Conservation (phyloP, 2,113 vertebrate genomes). For the Peromyscus leucopus region DNA sequence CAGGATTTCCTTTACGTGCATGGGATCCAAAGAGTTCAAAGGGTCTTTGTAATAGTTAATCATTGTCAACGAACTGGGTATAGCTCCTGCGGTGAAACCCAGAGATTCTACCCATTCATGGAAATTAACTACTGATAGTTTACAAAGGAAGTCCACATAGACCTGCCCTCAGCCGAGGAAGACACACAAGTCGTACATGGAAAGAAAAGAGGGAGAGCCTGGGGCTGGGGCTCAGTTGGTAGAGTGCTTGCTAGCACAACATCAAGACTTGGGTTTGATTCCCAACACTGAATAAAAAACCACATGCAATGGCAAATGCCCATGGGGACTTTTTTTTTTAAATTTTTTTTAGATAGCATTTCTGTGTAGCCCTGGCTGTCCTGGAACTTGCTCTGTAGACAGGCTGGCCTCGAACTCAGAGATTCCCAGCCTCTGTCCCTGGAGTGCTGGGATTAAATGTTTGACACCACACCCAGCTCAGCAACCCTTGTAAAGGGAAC, state of each 20-base stretch:
- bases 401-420: not conserved
- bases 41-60: constrained; percentile 10
- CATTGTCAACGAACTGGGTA: not conserved
- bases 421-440: not conserved
- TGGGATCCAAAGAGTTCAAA: not conserved
- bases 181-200: not conserved
- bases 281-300: not conserved
- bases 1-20: constrained; percentile 44
- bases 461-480: not conserved
- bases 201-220: not conserved
- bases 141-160: not conserved
- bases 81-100: not conserved
- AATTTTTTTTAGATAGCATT: not conserved
- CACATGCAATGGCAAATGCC: too few species aligned
- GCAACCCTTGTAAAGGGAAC: not conserved
- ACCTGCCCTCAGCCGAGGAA: not conserved
- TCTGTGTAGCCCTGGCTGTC: not conserved
- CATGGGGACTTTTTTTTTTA: not conserved
- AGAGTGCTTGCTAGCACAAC: not conserved
- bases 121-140: constrained; percentile 29
- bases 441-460: not conserved
- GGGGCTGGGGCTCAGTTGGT: too few species aligned
- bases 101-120: not conserved
- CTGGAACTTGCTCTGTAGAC: not conserved
- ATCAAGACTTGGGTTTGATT: not conserved